Conservation (phyloP, 2,797 vertebrate genomes). For the Tympanoctomys barrerae region DNA sequence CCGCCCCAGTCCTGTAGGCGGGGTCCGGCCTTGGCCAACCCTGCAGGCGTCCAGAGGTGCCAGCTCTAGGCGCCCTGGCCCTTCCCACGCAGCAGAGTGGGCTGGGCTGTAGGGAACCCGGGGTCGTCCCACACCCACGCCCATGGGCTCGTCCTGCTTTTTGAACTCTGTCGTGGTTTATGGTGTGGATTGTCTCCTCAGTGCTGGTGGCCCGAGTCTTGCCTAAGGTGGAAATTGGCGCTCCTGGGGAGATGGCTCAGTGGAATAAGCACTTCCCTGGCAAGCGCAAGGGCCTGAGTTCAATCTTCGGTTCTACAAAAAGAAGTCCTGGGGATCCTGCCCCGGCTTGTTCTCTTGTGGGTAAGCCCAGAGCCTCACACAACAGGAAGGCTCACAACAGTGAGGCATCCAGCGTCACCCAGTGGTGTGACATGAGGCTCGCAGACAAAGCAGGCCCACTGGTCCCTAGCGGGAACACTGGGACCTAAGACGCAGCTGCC, state of each 20-base stretch:
- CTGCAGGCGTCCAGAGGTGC: not conserved
- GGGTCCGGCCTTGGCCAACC: not conserved
- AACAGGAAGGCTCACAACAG: too few species aligned
- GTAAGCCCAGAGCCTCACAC: too few species aligned
- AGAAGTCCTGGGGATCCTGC: not conserved
- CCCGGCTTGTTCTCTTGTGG: not conserved
- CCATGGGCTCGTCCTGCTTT: not conserved
- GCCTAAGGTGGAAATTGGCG: not conserved
- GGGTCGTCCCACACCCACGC: not conserved
- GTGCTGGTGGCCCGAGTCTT: not conserved
- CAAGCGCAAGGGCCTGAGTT: too few species aligned
- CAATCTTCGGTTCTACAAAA: too few species aligned
- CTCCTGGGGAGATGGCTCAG: too few species aligned
- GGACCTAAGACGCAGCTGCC: not conserved
- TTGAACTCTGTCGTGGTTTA: not conserved
- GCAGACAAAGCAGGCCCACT: too few species aligned
- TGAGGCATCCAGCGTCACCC: not conserved
- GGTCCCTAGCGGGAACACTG: not conserved
- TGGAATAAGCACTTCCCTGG: too few species aligned
- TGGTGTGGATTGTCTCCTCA: not conserved
- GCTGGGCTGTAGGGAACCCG: too few species aligned
- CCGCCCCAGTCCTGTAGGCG: not conserved
- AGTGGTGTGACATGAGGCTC: not conserved
- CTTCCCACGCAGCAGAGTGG: too few species aligned
- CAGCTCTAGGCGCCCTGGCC: not conserved